Conservation (phyloP, 2,113 vertebrate species). For the Sinocyclocheilus anophthalmus region DNA sequence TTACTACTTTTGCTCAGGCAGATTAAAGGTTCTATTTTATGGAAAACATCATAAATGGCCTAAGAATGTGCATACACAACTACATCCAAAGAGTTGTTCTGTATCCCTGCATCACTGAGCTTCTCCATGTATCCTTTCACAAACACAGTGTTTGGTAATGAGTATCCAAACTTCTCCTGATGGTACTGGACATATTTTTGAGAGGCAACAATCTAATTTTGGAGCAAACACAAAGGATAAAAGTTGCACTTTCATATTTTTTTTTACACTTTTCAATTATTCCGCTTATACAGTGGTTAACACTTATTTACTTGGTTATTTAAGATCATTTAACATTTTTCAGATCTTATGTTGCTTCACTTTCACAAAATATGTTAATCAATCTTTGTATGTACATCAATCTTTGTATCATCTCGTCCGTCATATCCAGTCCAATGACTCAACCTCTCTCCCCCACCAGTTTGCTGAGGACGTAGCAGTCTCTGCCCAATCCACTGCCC, state of each 20-base stretch:
- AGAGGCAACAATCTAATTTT: constrained; percentile 61
- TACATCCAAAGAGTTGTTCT: constrained; percentile 66
- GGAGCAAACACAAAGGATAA: not conserved
- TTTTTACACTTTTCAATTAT: too few species aligned
- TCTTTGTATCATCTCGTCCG: constrained; percentile 72
- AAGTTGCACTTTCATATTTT: not conserved
- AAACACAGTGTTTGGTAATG: constrained; percentile 66
- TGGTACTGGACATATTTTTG: constrained; percentile 71
- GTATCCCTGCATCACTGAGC: constrained; percentile 69
- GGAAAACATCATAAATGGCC: not conserved
- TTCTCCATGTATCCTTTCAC: constrained; percentile 75
- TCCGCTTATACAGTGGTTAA: not conserved
- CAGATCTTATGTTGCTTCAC: not conserved
- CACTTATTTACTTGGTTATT: not conserved
- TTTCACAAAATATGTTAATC: not conserved
- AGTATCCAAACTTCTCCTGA: constrained; percentile 70
- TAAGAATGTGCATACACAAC: constrained; percentile 65
- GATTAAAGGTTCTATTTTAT: not conserved
- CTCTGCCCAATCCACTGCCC: constrained; percentile 83
- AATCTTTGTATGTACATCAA: constrained; percentile 58
- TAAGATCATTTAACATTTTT: not conserved
- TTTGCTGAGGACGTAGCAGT: constrained; percentile 83
- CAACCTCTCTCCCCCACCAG: constrained; percentile 80
- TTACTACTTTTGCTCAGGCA: not conserved
- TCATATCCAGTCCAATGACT: constrained; percentile 85